Percentiles rank a stretch among this genome's conserved stretches.
phyloP scores from a whole-genome alignment of 2,888 invertebrate species.

The Caenorhabditis zanzibari region DNA sequence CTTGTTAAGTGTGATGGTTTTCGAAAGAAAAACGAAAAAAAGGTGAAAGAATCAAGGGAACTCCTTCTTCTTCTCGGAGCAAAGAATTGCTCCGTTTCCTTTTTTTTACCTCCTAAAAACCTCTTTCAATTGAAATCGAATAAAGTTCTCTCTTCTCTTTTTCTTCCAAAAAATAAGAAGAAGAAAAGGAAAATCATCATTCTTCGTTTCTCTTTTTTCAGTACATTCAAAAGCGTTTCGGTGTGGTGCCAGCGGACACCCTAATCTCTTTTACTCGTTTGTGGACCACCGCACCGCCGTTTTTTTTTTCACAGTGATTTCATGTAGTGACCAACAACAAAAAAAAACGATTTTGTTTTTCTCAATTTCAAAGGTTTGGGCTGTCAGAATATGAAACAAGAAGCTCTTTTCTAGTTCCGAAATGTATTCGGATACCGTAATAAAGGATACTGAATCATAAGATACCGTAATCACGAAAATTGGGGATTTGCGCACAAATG shows the following conservation, averaged over 20 bases:
- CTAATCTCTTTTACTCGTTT: slow-evolving; percentile 52
- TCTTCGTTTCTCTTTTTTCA: slow-evolving; percentile 53
- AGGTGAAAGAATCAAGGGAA: slow-evolving; percentile 25
- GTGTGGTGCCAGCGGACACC: slow-evolving; percentile 44
- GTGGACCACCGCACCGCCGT: slow-evolving; percentile 34
- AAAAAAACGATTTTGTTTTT: slow-evolving; percentile 6
- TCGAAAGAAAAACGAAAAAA: slow-evolving; percentile 9
- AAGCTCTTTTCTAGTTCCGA: too few species aligned
- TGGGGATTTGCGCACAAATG: too few species aligned
- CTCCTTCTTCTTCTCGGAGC: not conserved
- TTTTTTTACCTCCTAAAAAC: slow-evolving; percentile 27
- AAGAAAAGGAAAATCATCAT: slow-evolving; percentile 43
- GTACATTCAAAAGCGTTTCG: slow-evolving; percentile 26
- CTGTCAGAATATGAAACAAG: too few species aligned
- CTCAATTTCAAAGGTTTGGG: not conserved
- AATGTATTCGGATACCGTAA: too few species aligned
- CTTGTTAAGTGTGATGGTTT: slow-evolving; percentile 33
- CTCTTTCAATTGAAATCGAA: slow-evolving; percentile 50
- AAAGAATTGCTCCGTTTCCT: not conserved
- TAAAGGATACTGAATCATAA: too few species aligned
- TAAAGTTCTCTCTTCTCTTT: slow-evolving; percentile 32
- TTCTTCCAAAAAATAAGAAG: slow-evolving; percentile 1
- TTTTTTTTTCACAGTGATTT: slow-evolving; percentile 36
- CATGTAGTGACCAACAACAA: slow-evolving; percentile 32
- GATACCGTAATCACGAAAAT: too few species aligned